Percentiles rank a stretch among this genome's conserved stretches.
phyloP scores from a whole-genome alignment of 2,888 invertebrate species.

The Acrocyrtus sp. region DNA sequence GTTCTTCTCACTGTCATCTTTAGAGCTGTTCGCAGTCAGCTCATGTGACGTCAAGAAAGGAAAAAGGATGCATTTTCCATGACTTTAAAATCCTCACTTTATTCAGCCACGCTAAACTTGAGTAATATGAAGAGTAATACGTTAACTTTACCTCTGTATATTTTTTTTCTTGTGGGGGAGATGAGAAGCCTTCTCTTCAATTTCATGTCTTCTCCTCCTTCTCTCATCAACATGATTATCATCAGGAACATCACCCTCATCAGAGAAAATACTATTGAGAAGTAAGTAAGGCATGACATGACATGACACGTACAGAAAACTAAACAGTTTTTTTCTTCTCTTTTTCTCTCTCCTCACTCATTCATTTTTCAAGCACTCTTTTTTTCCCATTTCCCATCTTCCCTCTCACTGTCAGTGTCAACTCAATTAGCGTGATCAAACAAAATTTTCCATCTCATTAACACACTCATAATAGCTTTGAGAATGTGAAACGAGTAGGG shows the following conservation, averaged over 20 bases:
- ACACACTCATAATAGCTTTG: too few species aligned
- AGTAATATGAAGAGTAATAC: too few species aligned
- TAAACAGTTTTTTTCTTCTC: not conserved
- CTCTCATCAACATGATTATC: not conserved
- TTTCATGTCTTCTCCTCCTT: slow-evolving; percentile 1
- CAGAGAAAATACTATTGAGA: not conserved
- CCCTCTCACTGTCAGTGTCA: slow-evolving; percentile 57
- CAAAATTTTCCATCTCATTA: slow-evolving; percentile 64
- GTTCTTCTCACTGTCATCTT: too few species aligned
- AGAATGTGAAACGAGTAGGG: too few species aligned
- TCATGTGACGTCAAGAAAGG: too few species aligned
- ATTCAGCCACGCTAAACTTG: too few species aligned
- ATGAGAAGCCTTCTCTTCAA: too few species aligned
- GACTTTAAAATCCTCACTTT: too few species aligned
- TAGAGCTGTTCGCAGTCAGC: too few species aligned
- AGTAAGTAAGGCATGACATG: not conserved
- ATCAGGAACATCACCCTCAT: not conserved
- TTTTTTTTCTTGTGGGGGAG: too few species aligned
- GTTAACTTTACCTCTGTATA: too few species aligned
- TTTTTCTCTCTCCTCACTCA: not conserved
- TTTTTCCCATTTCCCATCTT: not conserved
- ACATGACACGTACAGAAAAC: not conserved
- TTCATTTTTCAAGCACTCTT: not conserved
- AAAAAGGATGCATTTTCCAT: too few species aligned
- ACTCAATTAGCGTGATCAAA: slow-evolving; percentile 64